These are phyloP conservation scores for Tortricodes alternella DNA, from an alignment of 2,888 invertebrate species.

Conservation along the genomic window DNA sequence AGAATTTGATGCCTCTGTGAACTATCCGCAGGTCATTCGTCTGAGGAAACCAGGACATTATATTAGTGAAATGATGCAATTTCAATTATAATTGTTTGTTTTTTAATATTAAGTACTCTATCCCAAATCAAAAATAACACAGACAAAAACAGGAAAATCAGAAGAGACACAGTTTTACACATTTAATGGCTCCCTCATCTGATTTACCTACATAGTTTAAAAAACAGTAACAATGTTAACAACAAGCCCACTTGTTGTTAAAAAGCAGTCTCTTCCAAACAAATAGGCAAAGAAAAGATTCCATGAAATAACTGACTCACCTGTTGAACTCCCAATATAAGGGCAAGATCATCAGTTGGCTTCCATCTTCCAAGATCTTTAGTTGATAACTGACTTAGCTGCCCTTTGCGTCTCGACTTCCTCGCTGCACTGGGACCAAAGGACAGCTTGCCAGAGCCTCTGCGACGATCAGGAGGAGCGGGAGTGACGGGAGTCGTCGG, in stretches of 20 bases:
- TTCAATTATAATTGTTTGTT: no score
- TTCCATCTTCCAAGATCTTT: slow-evolving; percentile 98
- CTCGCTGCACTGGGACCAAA: slow-evolving; percentile 65
- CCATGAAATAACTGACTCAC: slow-evolving; percentile 71
- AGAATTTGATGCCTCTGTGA: slow-evolving; percentile 96
- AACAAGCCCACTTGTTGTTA: no score
- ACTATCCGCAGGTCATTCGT: slow-evolving; percentile 92
- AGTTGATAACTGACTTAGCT: slow-evolving; percentile 87
- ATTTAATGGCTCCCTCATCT: no score
- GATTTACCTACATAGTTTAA: no score
- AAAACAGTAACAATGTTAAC: no score
- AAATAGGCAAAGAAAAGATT: no score
- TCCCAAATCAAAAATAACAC: neutral
- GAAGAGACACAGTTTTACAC: no score
- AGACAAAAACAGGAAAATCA: no score
- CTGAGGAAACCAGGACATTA: slow-evolving; percentile 49
- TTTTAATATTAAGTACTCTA: no score
- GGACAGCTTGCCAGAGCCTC: slow-evolving; percentile 68
- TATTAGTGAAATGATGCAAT: neutral
- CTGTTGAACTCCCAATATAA: slow-evolving; percentile 97
- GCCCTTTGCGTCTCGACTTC: slow-evolving; percentile 84
- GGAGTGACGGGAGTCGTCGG: slow-evolving; percentile 50
- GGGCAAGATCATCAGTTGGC: slow-evolving; percentile 96
- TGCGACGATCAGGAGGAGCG: slow-evolving; percentile 55
- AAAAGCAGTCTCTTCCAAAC: no score